These are phyloP conservation scores for Caenorhabditis zanzibari DNA, from an alignment of 2,888 invertebrate species.

Conservation along the genomic window DNA sequence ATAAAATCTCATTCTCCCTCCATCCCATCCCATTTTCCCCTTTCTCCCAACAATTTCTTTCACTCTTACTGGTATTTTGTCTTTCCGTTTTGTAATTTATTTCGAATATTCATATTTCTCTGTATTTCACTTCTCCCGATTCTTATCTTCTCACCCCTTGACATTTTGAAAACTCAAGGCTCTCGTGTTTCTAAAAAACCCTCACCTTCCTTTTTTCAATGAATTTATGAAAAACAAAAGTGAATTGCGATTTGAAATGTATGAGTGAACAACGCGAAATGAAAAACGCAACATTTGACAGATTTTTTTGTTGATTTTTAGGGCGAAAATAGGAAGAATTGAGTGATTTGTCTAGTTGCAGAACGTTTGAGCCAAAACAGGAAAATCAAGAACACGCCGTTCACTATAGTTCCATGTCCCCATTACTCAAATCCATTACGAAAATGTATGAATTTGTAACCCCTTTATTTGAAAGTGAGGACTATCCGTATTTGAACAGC, in stretches of 20 bases:
- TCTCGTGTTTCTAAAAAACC: not conserved
- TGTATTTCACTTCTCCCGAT: not conserved
- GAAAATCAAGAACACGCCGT: too few relatives aligned
- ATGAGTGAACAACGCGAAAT: not conserved
- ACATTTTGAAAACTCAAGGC: slow-evolving; percentile 50
- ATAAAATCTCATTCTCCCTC: slow-evolving; percentile 41
- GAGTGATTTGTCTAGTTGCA: not conserved
- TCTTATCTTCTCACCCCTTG: slow-evolving; percentile 21
- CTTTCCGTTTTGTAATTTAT: slow-evolving; percentile 9
- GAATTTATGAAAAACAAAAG: slow-evolving; percentile 37
- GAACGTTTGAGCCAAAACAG: too few relatives aligned
- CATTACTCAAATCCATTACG: not conserved
- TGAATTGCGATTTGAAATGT: not conserved
- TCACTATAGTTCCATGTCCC: too few relatives aligned
- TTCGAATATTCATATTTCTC: not conserved
- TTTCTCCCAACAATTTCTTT: slow-evolving; percentile 21
- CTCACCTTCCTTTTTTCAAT: slow-evolving; percentile 20
- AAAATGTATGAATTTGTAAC: not conserved
- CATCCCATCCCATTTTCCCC: not conserved
- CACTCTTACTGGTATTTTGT: slow-evolving; percentile 46
- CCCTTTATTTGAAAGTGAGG: not conserved
- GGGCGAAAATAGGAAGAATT: too few relatives aligned
- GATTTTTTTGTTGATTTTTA: not conserved
- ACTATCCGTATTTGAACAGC: slow-evolving; percentile 51
- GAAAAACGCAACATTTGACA: slow-evolving; percentile 18